Conservation (phyloP, 64 coral and sea anemone genomes). For the Actinia equina region DNA sequence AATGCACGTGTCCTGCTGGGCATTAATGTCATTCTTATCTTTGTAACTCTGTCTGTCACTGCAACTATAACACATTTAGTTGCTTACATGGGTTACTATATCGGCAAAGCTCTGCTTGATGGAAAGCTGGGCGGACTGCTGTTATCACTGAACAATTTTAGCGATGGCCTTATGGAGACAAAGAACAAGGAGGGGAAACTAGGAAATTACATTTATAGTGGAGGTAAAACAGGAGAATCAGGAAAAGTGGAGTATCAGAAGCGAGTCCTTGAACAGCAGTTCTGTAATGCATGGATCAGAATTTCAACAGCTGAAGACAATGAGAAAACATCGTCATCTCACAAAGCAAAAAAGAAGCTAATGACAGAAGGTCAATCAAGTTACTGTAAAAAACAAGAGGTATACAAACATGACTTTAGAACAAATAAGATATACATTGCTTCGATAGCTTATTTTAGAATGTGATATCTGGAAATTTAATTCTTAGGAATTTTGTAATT, state of each 20-base stretch:
- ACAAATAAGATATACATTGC: no score
- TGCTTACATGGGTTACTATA: slow-evolving; percentile 27
- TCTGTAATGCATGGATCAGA: slow-evolving; percentile 1
- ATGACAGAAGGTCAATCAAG: no score
- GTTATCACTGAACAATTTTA: slow-evolving; percentile 4
- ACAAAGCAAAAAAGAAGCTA: no score
- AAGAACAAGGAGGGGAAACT: slow-evolving; percentile 12
- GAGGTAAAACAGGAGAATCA: slow-evolving; percentile 16
- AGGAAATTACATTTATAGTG: slow-evolving; percentile 17
- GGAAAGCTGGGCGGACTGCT: neutral
- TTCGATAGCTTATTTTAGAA: no score
- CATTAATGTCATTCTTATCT: slow-evolving; percentile 29
- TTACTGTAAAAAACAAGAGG: no score
- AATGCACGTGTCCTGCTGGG: slow-evolving; percentile 39
- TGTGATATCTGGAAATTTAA: no score
- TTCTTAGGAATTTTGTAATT: no score
- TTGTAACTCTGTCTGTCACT: slow-evolving; percentile 19
- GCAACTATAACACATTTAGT: slow-evolving; percentile 32
- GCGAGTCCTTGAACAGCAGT: slow-evolving; percentile 16
- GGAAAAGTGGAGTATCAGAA: slow-evolving; percentile 18
- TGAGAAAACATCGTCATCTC: neutral
- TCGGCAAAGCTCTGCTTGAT: slow-evolving; percentile 33
- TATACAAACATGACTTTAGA: no score
- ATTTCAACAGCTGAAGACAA: neutral
- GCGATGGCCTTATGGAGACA: slow-evolving; percentile 36